Base-by-base conservation (phyloP, 1,140 invertebrate genomes). In the Akabosia matsudoensis region DNA sequence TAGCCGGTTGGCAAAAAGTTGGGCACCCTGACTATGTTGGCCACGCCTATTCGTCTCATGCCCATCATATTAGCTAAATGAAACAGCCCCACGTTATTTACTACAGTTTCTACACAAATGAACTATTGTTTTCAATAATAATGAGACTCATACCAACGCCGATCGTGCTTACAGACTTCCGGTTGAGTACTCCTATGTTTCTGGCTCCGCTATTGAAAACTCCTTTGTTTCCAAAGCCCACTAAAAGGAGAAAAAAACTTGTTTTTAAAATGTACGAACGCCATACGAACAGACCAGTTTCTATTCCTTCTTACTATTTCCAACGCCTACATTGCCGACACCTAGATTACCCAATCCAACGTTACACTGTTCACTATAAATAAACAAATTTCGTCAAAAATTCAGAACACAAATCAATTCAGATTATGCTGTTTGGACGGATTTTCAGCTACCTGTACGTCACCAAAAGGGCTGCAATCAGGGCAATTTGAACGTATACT, bases 241-340 rank as follows among this genome's bases (percentile, higher is more conserved):
- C 54, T 56, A n/a, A n/a, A n/a, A n/a, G n/a, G n/a, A n/a, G n/a
- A n/a, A n/a, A n/a, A n/a, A n/a, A n/a, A n/a, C n/a, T n/a, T n/a
- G n/a, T n/a, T n/a, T n/a, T n/a, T n/a, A n/a, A n/a, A n/a, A n/a
- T n/a, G n/a, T n/a, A n/a, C n/a, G n/a, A n/a, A n/a, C n/a, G n/a
- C n/a, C n/a, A 24, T 56, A 13, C 10, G 24, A 13, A 56, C 54
- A 56, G 54, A 45, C 24, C 24, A 56, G 54, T n/a, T 56, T 13
- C 18, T 45, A 45, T 45, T 45, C 37, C 24, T 7, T 61, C 54
- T 67, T 67, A 67, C 28, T 31, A 70, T 75, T 75, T 75, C 74
- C 74, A 31, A 75, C 0, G 16, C 74, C 74, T 22, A 75, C 26
- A 31, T 75, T 75, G 33, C 74, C 74, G n/a, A 75, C 4, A 22